Evolutionary conservation across 2,113 vertebrate genomes (phyloP).

Genomic region (Poeciliopsis retropinna): DNA sequence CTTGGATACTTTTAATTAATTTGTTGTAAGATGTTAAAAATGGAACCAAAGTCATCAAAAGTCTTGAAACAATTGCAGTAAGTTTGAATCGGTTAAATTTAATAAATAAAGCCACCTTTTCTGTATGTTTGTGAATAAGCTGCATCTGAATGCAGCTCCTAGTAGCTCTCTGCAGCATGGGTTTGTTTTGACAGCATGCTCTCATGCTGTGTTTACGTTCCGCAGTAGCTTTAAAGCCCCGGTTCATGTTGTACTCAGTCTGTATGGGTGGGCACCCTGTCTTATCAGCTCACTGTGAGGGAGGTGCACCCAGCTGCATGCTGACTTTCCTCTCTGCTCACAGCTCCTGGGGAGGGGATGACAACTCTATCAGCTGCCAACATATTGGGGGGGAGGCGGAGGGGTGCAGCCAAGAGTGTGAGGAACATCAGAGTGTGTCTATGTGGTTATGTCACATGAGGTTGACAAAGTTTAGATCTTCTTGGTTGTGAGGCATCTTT

Average conservation of each 20-base stretch:
- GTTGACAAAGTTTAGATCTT: background rate
- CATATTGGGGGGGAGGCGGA: conserved; percentile 28
- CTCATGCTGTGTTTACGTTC: conserved; percentile 23
- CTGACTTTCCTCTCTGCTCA: background rate
- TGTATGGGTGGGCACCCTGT: conserved; percentile 12
- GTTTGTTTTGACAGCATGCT: background rate
- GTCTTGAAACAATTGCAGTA: background rate
- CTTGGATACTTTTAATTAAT: background rate
- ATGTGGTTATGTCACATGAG: background rate
- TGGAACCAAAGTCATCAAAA: background rate
- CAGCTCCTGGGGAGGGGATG: background rate
- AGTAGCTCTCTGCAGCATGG: background rate
- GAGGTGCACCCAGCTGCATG: conserved; percentile 34
- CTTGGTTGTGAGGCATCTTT: background rate
- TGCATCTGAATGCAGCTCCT: background rate
- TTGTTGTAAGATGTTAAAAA: background rate
- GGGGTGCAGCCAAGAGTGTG: fast-evolving
- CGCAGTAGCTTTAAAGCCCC: background rate
- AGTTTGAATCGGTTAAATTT: background rate
- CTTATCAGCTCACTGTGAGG: conserved; percentile 43
- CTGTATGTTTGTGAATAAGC: background rate
- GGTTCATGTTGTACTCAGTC: background rate
- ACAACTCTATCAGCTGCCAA: conserved; percentile 45
- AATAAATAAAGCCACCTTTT: background rate
- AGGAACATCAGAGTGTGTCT: conserved; percentile 5